Evolutionary conservation across 2,797 vertebrate genomes (phyloP).

Genomic region (Paguma larvata): DNA sequence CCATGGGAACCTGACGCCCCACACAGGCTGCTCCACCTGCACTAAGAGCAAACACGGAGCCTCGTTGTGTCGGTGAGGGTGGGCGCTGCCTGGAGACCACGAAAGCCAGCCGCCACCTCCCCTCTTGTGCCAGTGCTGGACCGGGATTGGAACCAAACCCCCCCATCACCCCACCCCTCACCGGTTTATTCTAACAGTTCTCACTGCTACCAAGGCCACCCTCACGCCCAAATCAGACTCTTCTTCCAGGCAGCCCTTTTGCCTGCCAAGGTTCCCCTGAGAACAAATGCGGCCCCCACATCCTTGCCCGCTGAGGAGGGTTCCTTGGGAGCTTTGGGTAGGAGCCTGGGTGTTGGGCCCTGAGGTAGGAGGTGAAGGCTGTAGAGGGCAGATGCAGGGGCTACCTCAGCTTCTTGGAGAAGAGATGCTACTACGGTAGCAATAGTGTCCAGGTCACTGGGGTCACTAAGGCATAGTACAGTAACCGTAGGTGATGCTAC

Average conservation of each 20-base stretch:
- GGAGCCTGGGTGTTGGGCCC: not conserved
- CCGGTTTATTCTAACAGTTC: not conserved
- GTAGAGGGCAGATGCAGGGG: not conserved
- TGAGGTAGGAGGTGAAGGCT: not conserved
- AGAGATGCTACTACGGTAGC: not conserved
- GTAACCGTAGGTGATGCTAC: not conserved
- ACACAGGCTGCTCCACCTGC: conserved; percentile 24
- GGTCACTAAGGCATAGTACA: not conserved
- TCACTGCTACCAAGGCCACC: not conserved
- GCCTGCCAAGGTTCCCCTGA: not conserved
- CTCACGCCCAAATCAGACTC: not conserved
- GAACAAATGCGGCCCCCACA: not conserved
- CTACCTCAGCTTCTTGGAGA: not conserved
- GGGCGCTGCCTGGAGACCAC: conserved; percentile 67
- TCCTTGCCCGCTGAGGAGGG: not conserved
- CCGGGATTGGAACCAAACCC: not conserved
- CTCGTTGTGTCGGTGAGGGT: not conserved
- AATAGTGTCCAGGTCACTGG: not conserved
- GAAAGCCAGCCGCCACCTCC: not conserved
- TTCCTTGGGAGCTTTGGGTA: not conserved
- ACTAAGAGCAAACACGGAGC: conserved; percentile 49
- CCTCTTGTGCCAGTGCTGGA: not conserved
- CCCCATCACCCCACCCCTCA: not conserved
- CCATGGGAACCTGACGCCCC: conserved; percentile 68
- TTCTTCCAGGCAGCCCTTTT: not conserved